A percentile compares a stretch with the other conserved stretches of the same genome.
phyloP scores from a whole-genome alignment of 1,140 invertebrate genomes.

The Drosophila triauraria region DNA sequence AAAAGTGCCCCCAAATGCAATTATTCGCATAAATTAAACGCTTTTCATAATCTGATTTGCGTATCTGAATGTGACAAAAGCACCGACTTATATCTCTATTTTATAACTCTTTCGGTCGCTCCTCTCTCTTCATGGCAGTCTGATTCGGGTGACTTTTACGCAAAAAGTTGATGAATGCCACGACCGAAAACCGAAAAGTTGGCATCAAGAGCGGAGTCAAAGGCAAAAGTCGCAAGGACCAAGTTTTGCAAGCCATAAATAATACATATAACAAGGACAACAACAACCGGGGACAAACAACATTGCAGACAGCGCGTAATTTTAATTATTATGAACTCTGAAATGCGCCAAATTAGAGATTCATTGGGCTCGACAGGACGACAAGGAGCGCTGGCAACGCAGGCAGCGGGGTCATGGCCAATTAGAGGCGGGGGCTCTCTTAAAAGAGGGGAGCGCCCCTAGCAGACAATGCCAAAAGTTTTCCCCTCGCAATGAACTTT shows the following conservation, averaged over 20 bases:
- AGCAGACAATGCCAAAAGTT: constrained; percentile 66
- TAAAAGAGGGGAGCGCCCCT: neutral
- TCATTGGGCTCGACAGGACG: constrained; percentile 56
- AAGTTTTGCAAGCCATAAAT: constrained; percentile 67
- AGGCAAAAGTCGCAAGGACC: constrained; percentile 65
- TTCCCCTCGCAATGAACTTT: constrained; percentile 68
- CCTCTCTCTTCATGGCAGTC: constrained; percentile 2
- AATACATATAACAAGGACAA: constrained; percentile 69
- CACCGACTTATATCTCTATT: constrained; percentile 40
- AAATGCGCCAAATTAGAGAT: constrained; percentile 77
- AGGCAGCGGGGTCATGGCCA: constrained; percentile 8
- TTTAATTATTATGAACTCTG: constrained; percentile 80
- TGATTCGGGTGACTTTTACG: constrained; percentile 40
- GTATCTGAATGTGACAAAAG: constrained; percentile 38
- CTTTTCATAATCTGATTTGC: constrained; percentile 31
- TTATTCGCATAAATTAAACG: constrained; percentile 46
- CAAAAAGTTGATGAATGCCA: constrained; percentile 77
- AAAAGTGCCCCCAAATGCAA: constrained; percentile 19
- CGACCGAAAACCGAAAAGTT: constrained; percentile 59
- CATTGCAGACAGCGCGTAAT: constrained; percentile 73
- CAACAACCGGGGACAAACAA: constrained; percentile 50
- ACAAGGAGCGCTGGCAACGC: constrained; percentile 8
- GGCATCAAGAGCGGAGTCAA: constrained; percentile 71
- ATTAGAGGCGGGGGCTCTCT: constrained; percentile 10
- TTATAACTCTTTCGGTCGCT: constrained; percentile 14